Evolutionary conservation across 2,797 vertebrate species (phyloP), one percentile per base, ranked within the genome.

Genomic region (Dendrocincla fuliginosa): DNA sequence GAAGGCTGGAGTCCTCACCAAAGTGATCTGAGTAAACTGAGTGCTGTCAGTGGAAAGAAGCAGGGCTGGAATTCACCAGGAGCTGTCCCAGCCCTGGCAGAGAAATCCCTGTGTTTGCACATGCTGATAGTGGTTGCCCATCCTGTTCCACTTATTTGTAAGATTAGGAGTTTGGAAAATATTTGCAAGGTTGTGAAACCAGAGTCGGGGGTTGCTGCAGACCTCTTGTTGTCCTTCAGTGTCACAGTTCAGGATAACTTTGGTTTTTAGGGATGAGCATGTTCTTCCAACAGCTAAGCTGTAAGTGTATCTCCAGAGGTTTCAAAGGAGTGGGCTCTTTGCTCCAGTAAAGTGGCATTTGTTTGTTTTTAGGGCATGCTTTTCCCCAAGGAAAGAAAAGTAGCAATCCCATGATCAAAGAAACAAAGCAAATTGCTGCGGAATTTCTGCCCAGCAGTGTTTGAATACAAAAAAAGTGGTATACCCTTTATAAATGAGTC

Each of bases 301-400:
- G 0, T 24, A 39, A 53, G 49, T 41, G 13, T 57, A 39, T 83
- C 50, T 84, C 47, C 49, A 69, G 86, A 76, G 55, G 16, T 81
- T 84, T 89, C 61, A 37, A 52, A 84, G 42, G 52, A 89, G 39
- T 13, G 24, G 63, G 14, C 41, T 84, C 53, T 81, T 60, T 44
- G 30, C 65, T 91, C 56, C 55, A 78, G 42, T 33, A 39, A 14
- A 14, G 44, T 55, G 84, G 47, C 42, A 12, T 84, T 88, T 52
- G 61, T 68, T 89, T 90, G 80, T 33, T 92, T 96, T 88, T 81
- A 95, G 94, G 87, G 69, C 76, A 94, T 73, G 25, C 55, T 94
- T 93, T 88, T 90, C 87, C 69, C 50, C 32, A 59, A 63, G 86
- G 92, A 75, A 69, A 85, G 73, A 83, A 76, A 28, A 89, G 41